phyloP scores from a whole-genome alignment of 2,797 vertebrate genomes.

The Cuculus canorus region DNA sequence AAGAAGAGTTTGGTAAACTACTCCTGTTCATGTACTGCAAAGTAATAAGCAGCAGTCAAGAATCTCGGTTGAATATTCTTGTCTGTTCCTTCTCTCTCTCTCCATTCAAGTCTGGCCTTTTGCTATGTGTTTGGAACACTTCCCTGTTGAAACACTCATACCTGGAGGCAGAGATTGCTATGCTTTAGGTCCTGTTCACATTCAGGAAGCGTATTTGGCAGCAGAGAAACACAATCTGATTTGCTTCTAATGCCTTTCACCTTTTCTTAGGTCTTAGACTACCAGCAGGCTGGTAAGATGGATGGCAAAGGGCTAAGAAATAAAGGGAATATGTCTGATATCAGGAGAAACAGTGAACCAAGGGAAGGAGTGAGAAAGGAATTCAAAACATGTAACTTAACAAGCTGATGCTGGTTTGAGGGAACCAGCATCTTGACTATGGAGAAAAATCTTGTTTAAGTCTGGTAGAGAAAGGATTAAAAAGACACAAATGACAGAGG shows the following conservation, averaged over 20 bases:
- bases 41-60: not conserved
- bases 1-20: not conserved
- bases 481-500: not conserved
- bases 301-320: not conserved
- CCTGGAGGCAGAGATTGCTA: not conserved
- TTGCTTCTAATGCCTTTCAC: not conserved
- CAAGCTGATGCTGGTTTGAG: not conserved
- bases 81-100: not conserved
- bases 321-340: not conserved
- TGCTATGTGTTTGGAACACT: not conserved
- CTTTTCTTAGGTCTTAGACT: not conserved
- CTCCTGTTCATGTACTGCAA: not conserved
- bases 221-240: not conserved
- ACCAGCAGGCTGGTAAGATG: not conserved
- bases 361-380: not conserved
- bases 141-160: not conserved
- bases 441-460: not conserved
- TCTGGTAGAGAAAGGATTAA: not conserved
- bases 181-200: not conserved
- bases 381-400: not conserved
- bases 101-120: not conserved
- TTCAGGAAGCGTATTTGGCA: not conserved
- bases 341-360: not conserved
- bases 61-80: not conserved
- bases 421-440: not conserved